These are phyloP conservation scores for Charadrius vociferus DNA, from an alignment of 2,113 vertebrate species.

Conservation along the genomic window DNA sequence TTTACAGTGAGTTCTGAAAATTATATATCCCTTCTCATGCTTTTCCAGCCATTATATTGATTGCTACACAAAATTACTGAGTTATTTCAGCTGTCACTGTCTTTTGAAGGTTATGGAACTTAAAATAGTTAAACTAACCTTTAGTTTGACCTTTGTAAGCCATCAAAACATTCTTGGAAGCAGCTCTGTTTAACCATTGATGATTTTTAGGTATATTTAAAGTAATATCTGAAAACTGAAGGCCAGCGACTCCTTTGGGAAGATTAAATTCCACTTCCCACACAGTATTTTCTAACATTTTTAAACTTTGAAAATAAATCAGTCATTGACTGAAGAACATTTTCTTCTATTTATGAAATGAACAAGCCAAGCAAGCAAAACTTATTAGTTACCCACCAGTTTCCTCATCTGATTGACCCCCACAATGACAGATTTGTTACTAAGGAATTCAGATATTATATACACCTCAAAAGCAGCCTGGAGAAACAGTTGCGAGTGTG, in stretches of 20 bases:
- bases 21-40: not conserved
- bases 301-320: conserved; percentile 18
- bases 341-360: not conserved
- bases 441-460: not conserved
- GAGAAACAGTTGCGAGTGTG: not conserved
- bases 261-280: conserved; percentile 13
- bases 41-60: conserved; percentile 17
- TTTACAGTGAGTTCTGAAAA: not conserved
- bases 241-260: not conserved
- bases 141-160: conserved; percentile 37
- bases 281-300: not conserved
- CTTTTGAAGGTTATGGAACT: conserved; percentile 32
- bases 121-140: conserved; percentile 46
- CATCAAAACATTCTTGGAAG: conserved; percentile 29
- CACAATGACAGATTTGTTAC: not conserved
- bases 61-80: not conserved
- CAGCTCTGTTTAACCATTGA: not conserved
- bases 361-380: not conserved
- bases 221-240: conserved; percentile 21
- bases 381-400: not conserved
- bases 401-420: not conserved
- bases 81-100: conserved; percentile 24
- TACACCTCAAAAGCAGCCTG: not conserved
- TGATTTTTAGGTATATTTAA: conserved; percentile 6
- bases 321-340: not conserved